Percentiles rank a stretch among this genome's conserved stretches.
phyloP scores from a whole-genome alignment of 2,113 vertebrate genomes.

The Columba livia region DNA sequence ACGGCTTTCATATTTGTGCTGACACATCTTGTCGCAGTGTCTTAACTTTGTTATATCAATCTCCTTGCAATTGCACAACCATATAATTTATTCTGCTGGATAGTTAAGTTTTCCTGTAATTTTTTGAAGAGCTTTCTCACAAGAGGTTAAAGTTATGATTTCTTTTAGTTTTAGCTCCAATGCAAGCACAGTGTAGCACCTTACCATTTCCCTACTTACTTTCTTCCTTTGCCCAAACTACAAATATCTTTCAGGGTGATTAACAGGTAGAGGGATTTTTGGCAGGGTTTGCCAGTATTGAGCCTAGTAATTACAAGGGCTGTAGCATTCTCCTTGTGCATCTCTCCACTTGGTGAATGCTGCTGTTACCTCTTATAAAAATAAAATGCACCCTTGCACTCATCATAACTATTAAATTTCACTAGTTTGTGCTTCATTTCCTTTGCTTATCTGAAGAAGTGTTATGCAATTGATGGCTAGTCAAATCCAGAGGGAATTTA shows the following conservation, averaged over 20 bases:
- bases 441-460: neutral
- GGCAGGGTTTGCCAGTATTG: neutral
- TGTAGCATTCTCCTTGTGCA: neutral
- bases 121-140: neutral
- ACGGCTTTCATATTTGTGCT: conserved; percentile 28
- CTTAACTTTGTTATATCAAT: neutral
- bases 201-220: neutral
- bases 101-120: neutral
- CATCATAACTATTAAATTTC: neutral
- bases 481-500: neutral
- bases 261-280: neutral
- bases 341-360: neutral
- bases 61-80: neutral
- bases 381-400: neutral
- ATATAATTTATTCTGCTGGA: neutral
- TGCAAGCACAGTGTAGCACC: neutral
- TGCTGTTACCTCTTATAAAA: conserved; percentile 1
- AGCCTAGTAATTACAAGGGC: neutral
- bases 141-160: neutral
- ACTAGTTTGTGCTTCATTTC: neutral
- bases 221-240: neutral
- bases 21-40: neutral
- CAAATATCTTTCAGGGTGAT: neutral
- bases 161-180: neutral
- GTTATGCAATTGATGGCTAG: neutral